Conservation (phyloP, 2,888 invertebrate genomes). For the Halocaridina rubra region DNA sequence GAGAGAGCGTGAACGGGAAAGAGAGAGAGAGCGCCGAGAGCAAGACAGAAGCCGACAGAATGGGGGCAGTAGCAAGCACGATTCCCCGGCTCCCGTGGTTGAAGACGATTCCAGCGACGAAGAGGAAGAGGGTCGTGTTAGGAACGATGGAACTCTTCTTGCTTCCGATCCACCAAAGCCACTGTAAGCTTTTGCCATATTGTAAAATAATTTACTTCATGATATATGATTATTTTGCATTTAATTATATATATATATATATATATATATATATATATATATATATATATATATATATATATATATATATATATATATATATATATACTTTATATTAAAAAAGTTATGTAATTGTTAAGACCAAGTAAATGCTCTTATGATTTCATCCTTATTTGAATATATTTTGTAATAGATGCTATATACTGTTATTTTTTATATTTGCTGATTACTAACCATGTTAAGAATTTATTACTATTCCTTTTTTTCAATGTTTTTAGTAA, state of each 20-base stretch:
- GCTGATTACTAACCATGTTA: no score
- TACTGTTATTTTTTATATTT: no score
- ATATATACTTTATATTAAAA: no score
- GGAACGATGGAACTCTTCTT: constrained; percentile 93
- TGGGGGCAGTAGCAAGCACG: constrained; percentile 61
- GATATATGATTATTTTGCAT: neutral
- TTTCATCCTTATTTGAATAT: no score
- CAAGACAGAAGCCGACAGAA: constrained; percentile 64
- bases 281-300: no score
- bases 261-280: no score
- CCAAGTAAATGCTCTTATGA: no score
- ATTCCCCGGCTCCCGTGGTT: constrained; percentile 65
- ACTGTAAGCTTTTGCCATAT: constrained; percentile 77
- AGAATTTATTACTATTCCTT: no score
- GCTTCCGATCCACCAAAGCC: constrained; percentile 98
- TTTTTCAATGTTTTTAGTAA: no score
- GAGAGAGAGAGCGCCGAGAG: constrained; percentile 30
- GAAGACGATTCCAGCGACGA: constrained; percentile 67
- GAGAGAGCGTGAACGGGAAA: constrained; percentile 14
- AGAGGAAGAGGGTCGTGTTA: constrained; percentile 73
- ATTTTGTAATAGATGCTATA: no score
- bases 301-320: no score
- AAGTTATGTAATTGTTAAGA: no score
- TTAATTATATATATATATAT: neutral
- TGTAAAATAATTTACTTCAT: neutral